These are phyloP conservation scores for Syndactyla subalaris DNA, from an alignment of 2,797 vertebrate genomes.

Conservation along the genomic window DNA sequence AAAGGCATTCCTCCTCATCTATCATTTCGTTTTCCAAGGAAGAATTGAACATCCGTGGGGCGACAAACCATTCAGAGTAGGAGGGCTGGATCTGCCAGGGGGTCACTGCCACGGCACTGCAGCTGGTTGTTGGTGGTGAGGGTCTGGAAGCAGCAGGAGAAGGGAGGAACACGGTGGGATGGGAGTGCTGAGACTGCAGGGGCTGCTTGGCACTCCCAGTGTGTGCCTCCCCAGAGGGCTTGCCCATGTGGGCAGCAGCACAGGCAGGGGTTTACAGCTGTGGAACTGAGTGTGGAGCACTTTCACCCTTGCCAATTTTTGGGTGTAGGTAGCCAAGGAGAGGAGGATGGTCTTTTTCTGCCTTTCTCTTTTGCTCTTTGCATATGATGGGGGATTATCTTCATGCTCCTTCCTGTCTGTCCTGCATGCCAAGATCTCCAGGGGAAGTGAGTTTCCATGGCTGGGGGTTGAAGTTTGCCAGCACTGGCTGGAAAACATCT, in stretches of 20 bases:
- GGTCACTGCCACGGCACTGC: fast-evolving
- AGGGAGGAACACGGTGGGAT: fast-evolving
- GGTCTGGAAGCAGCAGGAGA: background rate
- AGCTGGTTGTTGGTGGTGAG: background rate
- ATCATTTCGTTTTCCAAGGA: background rate
- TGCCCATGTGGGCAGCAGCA: background rate
- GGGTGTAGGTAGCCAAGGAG: background rate
- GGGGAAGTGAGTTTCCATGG: background rate
- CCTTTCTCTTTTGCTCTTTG: background rate
- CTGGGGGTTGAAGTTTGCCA: background rate
- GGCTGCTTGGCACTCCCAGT: background rate
- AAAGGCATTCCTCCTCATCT: background rate
- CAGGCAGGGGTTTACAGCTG: background rate
- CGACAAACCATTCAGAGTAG: background rate
- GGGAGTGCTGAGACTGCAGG: fast-evolving
- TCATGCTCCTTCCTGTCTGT: background rate
- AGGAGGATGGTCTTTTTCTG: background rate
- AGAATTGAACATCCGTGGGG: background rate
- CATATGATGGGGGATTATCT: background rate
- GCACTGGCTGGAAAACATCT: background rate
- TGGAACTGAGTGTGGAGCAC: background rate
- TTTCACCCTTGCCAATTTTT: background rate
- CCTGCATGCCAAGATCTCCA: background rate
- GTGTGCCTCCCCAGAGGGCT: background rate
- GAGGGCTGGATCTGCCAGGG: background rate